phyloP scores from a whole-genome alignment of 2,113 vertebrate genomes.

The Sinocyclocheilus rhinocerous region DNA sequence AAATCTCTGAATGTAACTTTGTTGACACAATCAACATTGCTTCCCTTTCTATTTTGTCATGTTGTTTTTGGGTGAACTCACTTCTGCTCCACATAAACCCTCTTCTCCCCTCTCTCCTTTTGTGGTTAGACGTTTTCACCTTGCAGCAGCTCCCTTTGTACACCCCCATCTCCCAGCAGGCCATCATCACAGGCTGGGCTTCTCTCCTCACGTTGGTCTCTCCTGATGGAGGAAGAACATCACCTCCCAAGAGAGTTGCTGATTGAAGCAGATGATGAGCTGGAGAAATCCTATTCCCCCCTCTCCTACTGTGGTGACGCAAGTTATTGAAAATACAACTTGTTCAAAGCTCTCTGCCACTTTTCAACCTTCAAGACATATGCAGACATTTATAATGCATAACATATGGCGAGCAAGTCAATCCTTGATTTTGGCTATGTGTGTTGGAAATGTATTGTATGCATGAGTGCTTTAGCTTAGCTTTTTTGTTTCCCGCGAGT shows the following conservation, averaged over 20 bases:
- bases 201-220: constrained; percentile 66
- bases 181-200: constrained; percentile 67
- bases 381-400: constrained; percentile 11
- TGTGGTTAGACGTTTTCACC: constrained; percentile 58
- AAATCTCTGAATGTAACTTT: background rate
- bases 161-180: constrained; percentile 59
- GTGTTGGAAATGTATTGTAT: constrained; percentile 12
- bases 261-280: constrained; percentile 67
- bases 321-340: constrained; percentile 59
- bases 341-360: constrained; percentile 59
- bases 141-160: constrained; percentile 37
- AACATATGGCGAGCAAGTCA: constrained; percentile 19
- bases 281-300: constrained; percentile 58
- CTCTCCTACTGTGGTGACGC: constrained; percentile 41
- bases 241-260: constrained; percentile 66
- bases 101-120: background rate
- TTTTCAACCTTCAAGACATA: constrained; percentile 19
- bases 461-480: background rate
- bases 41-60: background rate
- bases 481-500: constrained; percentile 1
- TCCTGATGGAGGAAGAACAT: constrained; percentile 67
- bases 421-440: background rate
- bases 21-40: background rate
- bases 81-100: background rate
- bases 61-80: background rate